Percentiles rank a stretch among this genome's conserved stretches.
phyloP scores from a whole-genome alignment of 2,113 vertebrate genomes.

The Hydropotes inermis region DNA sequence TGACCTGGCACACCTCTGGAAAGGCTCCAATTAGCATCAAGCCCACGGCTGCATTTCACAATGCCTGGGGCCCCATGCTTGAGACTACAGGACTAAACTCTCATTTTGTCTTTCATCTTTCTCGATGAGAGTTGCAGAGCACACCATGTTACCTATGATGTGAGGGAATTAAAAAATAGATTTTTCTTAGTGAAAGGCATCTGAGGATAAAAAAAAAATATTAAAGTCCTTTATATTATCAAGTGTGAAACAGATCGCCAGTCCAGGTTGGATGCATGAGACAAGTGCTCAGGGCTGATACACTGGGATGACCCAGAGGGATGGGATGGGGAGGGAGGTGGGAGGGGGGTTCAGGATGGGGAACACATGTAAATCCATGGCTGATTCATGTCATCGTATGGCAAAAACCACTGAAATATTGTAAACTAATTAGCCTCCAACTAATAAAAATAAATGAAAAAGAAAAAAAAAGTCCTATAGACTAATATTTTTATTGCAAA shows the following conservation, averaged over 20 bases:
- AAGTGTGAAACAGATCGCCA: no score
- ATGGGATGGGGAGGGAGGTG: no score
- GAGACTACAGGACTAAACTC: not conserved
- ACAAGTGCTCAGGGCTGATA: no score
- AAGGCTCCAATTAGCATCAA: not conserved
- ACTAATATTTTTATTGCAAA: constrained; percentile 19
- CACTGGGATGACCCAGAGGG: no score
- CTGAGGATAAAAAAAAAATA: not conserved
- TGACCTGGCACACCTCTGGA: not conserved
- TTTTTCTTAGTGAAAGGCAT: not conserved
- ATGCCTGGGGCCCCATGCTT: not conserved
- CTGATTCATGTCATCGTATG: no score
- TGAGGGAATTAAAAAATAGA: not conserved
- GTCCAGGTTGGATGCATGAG: no score
- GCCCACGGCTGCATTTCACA: not conserved
- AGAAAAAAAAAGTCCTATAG: not conserved
- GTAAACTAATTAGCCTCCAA: no score
- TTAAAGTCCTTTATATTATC: not conserved
- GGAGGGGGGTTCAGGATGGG: no score
- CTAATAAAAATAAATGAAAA: no score
- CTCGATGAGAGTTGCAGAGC: not conserved
- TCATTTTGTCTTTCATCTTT: constrained; percentile 23
- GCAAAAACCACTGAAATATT: no score
- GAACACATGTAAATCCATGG: no score
- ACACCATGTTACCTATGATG: not conserved